Percentiles rank a stretch among this genome's conserved stretches.
Conservation (phyloP, 1,140 invertebrate species). For the Adelges cooleyi region DNA sequence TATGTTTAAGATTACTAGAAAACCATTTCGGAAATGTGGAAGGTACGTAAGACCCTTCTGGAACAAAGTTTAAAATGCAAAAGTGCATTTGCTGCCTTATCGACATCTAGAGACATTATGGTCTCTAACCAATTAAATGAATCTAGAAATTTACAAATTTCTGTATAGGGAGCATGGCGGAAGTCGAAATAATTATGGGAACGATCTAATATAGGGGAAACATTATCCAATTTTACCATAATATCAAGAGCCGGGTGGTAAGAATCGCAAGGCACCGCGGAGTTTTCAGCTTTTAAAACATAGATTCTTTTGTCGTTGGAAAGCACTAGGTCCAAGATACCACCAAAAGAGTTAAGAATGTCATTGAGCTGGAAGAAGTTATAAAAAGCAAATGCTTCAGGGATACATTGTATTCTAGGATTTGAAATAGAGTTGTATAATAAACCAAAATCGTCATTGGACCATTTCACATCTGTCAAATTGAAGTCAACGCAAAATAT, state of each 20-base stretch:
- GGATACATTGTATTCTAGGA: background rate
- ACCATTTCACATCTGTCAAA: background rate
- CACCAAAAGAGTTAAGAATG: background rate
- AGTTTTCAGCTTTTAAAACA: background rate
- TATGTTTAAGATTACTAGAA: background rate
- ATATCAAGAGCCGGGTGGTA: background rate
- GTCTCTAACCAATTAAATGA: background rate
- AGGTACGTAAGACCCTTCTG: too few relatives aligned
- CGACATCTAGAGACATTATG: background rate
- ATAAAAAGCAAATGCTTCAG: background rate
- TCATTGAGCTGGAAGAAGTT: background rate
- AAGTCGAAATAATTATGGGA: background rate
- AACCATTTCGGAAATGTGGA: background rate
- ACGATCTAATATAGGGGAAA: background rate
- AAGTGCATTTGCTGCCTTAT: background rate
- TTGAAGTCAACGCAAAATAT: too few relatives aligned
- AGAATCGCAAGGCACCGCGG: background rate
- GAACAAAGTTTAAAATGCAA: conserved; percentile 2
- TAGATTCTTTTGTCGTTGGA: background rate
- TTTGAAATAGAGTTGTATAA: background rate
- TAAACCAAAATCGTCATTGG: background rate
- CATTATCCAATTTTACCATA: background rate
- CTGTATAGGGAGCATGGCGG: background rate
- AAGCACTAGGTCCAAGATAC: background rate
- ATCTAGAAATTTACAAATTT: background rate